Base-by-base conservation (phyloP, 2,888 invertebrate genomes). In the Spisula subtruncata region DNA sequence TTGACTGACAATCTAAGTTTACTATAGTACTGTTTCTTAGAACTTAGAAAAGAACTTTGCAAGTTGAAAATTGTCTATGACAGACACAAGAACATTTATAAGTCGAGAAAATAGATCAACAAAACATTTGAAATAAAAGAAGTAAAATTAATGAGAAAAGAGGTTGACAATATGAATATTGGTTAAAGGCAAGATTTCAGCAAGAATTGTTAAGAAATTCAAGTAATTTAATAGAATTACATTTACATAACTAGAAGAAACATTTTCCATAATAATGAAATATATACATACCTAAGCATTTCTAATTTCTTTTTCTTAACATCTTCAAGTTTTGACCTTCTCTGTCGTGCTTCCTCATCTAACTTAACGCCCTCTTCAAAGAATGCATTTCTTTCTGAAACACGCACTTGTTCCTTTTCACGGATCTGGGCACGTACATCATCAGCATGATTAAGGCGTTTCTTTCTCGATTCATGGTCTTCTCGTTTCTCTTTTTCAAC, bases 361-460 rank as follows among this genome's bases (percentile, higher is more conserved):
- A 96, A 91, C 87, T 96, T 95, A 5, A 96, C 95, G 20, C 97
- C 97, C 93, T 97, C 97, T 92, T 97, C 96, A 89, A 97, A 97
- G 96, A 97, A 97, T 20, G 95, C 94, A 85, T 96, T 96, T 51
- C 97, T 93, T 81, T 96, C 96, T 2, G 94, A 90, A n/a, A 97
- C 94, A 46, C 95, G 94, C 51, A 94, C 93, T 83, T 95, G 95
- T 90, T 97, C 97, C 92, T 97, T 97, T 92, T 96, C 94, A 32
- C 95, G 90, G 88, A 97, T 97, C 95, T 97, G 97, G 18, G 92
- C 60, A 6, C 96, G 94, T 12, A 97, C 96, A 32, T 96, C 96
- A 46, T 96, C 95, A 6, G 96, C 96, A 91, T 96, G 96, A 12
- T 88, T 85, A 48, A 92, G 85, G 10, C 95, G 93, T 90, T 95